Conservation (phyloP, 2,113 vertebrate species). For the Zeus faber region DNA sequence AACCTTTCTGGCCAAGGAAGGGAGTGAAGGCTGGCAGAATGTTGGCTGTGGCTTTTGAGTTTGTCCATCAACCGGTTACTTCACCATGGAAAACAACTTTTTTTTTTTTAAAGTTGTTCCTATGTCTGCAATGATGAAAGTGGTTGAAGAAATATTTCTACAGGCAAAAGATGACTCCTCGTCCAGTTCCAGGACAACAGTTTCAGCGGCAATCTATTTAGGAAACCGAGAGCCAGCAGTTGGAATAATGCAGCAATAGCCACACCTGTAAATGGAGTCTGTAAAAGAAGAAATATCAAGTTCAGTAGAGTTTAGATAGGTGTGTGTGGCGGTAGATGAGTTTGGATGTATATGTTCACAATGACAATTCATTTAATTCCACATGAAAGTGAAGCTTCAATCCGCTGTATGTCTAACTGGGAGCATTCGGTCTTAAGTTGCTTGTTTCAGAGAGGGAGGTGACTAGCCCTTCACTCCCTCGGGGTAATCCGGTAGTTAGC, state of each 20-base stretch:
- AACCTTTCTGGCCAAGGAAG: neutral
- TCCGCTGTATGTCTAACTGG: constrained; percentile 18
- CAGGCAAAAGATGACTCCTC: constrained; percentile 12
- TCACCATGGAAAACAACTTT: neutral
- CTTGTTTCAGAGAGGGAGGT: constrained; percentile 34
- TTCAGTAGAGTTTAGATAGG: constrained; percentile 12
- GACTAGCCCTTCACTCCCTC: constrained; percentile 40
- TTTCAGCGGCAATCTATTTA: constrained; percentile 16
- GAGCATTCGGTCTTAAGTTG: constrained; percentile 1
- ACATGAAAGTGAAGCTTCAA: constrained; percentile 28
- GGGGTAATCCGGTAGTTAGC: constrained; percentile 38
- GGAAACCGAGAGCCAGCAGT: constrained; percentile 8
- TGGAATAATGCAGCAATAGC: constrained; percentile 5
- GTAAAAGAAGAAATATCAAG: constrained; percentile 30
- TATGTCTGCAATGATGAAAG: neutral
- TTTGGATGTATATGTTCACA: constrained; percentile 4
- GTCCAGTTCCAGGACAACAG: constrained; percentile 4
- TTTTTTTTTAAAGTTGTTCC: constrained; percentile 7
- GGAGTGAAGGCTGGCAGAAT: neutral
- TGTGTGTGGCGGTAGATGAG: neutral
- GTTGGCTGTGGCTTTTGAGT: neutral
- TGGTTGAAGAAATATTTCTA: constrained; percentile 1
- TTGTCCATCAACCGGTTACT: neutral
- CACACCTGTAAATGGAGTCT: constrained; percentile 5
- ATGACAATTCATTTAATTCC: neutral